Conservation (phyloP, 2,888 invertebrate genomes). For the Campoletis raptor region DNA sequence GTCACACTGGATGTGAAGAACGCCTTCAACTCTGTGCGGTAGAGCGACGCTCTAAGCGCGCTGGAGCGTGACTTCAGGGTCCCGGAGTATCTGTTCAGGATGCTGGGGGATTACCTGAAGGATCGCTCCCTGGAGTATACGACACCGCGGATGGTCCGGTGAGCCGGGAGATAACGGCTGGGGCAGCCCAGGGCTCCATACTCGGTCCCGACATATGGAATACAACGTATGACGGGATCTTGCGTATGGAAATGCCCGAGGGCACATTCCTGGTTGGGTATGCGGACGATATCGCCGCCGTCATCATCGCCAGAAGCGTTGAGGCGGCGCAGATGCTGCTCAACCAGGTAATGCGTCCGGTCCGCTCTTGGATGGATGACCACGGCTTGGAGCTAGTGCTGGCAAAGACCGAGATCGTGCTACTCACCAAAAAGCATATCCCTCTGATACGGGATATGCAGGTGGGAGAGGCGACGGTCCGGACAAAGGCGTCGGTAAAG, state of each 20-base stretch:
- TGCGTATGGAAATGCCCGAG: constrained; percentile 44
- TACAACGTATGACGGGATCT: constrained; percentile 60
- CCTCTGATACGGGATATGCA: no score
- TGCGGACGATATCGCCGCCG: constrained; percentile 53
- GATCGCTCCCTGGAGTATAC: constrained; percentile 44
- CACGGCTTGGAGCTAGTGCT: no score
- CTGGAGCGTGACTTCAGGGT: not conserved
- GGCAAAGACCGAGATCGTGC: no score
- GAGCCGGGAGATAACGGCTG: constrained; percentile 42
- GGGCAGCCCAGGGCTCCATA: constrained; percentile 64
- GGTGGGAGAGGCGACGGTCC: no score
- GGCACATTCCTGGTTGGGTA: constrained; percentile 34
- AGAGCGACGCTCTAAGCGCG: not conserved
- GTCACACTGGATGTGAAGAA: not conserved
- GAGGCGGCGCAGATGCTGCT: no score
- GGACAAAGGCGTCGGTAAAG: not conserved
- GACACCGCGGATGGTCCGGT: constrained; percentile 43
- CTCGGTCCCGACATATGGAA: constrained; percentile 70
- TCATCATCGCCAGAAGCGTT: constrained; percentile 23
- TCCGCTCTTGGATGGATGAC: no score
- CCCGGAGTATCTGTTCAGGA: not conserved
- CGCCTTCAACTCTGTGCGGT: constrained; percentile 5
- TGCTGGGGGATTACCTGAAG: constrained; percentile 39
- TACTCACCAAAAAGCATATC: no score
- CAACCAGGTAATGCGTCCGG: no score